phyloP scores from a whole-genome alignment of 1,140 invertebrate species.

The Latrodectus geometricus region DNA sequence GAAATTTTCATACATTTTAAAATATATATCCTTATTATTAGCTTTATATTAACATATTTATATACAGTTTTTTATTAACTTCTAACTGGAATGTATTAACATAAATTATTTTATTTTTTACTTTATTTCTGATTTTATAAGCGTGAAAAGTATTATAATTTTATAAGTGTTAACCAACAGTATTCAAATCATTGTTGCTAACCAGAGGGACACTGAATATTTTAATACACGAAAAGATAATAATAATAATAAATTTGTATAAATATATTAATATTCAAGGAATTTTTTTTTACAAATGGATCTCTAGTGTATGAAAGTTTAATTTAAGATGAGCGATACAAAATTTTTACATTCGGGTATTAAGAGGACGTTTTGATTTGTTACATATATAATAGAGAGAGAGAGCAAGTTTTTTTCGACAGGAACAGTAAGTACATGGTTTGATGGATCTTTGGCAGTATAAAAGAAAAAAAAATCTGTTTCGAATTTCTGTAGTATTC shows the following conservation, averaged over 20 bases:
- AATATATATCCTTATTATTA: too few relatives aligned
- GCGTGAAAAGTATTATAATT: too few relatives aligned
- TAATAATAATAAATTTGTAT: not conserved
- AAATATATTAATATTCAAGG: not conserved
- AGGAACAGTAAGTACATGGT: not conserved
- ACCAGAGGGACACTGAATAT: too few relatives aligned
- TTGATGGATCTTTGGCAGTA: not conserved
- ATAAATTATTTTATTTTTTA: too few relatives aligned
- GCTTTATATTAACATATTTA: too few relatives aligned
- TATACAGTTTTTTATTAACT: too few relatives aligned
- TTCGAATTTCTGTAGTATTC: not conserved
- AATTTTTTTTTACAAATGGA: not conserved
- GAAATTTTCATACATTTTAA: too few relatives aligned
- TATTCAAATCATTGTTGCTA: too few relatives aligned
- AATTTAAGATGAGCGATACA: not conserved
- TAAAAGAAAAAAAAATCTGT: not conserved
- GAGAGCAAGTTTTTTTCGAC: not conserved
- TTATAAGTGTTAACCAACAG: too few relatives aligned
- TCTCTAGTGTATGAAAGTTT: not conserved
- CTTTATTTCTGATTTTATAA: too few relatives aligned
- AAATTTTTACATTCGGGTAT: not conserved
- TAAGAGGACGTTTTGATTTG: not conserved
- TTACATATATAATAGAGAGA: not conserved
- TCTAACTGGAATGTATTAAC: too few relatives aligned
- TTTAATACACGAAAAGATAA: not conserved